Evolutionary conservation across 2,888 invertebrate species (phyloP), one percentile per base, ranked within the genome.

Genomic region (Apomyelois bistriatella): DNA sequence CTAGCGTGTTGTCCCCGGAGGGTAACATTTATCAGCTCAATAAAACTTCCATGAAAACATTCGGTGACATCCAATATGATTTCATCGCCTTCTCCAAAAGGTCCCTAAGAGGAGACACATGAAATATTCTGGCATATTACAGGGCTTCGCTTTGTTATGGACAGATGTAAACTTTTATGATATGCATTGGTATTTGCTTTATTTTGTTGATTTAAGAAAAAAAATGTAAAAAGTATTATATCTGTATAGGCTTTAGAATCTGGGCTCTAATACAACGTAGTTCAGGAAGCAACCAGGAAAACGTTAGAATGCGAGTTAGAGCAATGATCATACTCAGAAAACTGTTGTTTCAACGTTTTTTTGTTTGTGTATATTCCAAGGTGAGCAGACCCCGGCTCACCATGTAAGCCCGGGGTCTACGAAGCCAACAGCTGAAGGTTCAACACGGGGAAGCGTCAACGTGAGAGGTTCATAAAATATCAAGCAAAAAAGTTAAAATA

Each of bases 1-100:
- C 75, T 72, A 63, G 67, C 78, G 74, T 67, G 74, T 70, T 65
- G 64, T 76, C 81, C 82, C 85, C 61, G 57, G 71, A 68, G 84
- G 79, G 74, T 72, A 69, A 76, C 84, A 83, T 82, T 87, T 85
- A 85, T 82, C 82, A 82, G 80, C 73, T 71, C 79, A 81, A 86
- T 86, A 84, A 85, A 86, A 85, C 79, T 82, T 76, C 73, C 69
- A 82, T 82, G 81, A 81, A 81, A 80, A 82, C 82, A 85, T 83
- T 84, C 74, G 77, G 76, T 74, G 82, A 80, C 83, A 79, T 82
- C 78, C 81, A 82, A 82, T 85, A 82, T 78, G 79, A 84, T 82
- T 82, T 82, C 82, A 82, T 80, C 70, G 78, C 74, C 71, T 66
- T 74, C 68, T 71, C 71, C 70, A 69, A 75, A 73, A 72, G 74